phyloP scores from a whole-genome alignment of 1,140 invertebrate genomes.

The Apis mellifera region Amel_HAv3.1 CM009931.2:25046001-25046500 shows the following conservation, averaged over 20 bases:
- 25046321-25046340: conserved; percentile 69
- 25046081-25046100: conserved; percentile 76
- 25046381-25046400: conserved; percentile 66
- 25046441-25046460: conserved; percentile 71
- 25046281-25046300: conserved; percentile 65
- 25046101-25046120: conserved; percentile 54
- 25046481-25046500: conserved; percentile 63
- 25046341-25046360: conserved; percentile 74
- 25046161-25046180: conserved; percentile 68
- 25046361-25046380: conserved; percentile 72
- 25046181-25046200: conserved; percentile 60
- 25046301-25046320: conserved; percentile 62
- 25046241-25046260: not conserved
- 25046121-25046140: conserved; percentile 24
- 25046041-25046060: conserved; percentile 37
- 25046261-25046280: conserved; percentile 51
- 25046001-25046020: conserved; percentile 46
- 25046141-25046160: conserved; percentile 68
- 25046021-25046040: conserved; percentile 59
- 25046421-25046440: conserved; percentile 74
- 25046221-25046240: not conserved
- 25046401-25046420: conserved; percentile 76
- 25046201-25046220: conserved; percentile 48
- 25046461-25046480: conserved; percentile 67
- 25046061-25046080: conserved; percentile 60